A percentile compares a stretch with the other conserved stretches of the same genome.
These are phyloP conservation scores for Watsonalla cultraria DNA, from an alignment of 2,888 invertebrate species.

Conservation along the genomic window DNA sequence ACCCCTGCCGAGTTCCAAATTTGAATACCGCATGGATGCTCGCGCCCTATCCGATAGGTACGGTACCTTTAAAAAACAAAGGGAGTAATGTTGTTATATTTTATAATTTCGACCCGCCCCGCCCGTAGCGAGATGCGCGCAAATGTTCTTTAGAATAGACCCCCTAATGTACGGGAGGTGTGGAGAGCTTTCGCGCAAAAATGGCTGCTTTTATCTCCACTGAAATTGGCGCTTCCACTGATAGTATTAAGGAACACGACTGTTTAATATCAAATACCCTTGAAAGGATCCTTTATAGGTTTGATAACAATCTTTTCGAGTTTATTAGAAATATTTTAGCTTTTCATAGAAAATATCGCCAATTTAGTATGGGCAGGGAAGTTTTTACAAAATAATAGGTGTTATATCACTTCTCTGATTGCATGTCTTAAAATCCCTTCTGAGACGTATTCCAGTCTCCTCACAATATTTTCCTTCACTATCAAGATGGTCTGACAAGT, in stretches of 20 bases:
- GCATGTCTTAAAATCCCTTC: too few relatives aligned
- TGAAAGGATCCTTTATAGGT: conserved; percentile 10
- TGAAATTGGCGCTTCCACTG: conserved; percentile 47
- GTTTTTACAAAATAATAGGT: too few relatives aligned
- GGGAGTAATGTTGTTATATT: conserved; percentile 61
- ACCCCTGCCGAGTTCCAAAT: conserved; percentile 66
- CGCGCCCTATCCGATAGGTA: conserved; percentile 59
- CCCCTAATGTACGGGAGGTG: conserved; percentile 62
- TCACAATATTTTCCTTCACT: too few relatives aligned
- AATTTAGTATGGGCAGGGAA: too few relatives aligned
- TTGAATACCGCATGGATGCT: conserved; percentile 68
- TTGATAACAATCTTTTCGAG: background rate
- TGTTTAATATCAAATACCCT: conserved; percentile 14
- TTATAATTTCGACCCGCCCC: conserved; percentile 60
- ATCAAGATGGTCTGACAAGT: too few relatives aligned
- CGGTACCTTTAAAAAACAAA: conserved; percentile 66
- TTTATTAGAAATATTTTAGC: too few relatives aligned
- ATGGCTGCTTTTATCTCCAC: conserved; percentile 51
- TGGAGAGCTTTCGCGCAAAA: conserved; percentile 52
- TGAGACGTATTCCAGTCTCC: too few relatives aligned
- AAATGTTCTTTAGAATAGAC: conserved; percentile 59
- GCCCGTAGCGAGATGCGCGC: conserved; percentile 37
- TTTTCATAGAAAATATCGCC: too few relatives aligned
- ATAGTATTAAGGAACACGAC: conserved; percentile 45
- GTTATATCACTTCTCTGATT: too few relatives aligned